phyloP scores from a whole-genome alignment of 2,888 invertebrate genomes.

The Colletes collaris region DNA sequence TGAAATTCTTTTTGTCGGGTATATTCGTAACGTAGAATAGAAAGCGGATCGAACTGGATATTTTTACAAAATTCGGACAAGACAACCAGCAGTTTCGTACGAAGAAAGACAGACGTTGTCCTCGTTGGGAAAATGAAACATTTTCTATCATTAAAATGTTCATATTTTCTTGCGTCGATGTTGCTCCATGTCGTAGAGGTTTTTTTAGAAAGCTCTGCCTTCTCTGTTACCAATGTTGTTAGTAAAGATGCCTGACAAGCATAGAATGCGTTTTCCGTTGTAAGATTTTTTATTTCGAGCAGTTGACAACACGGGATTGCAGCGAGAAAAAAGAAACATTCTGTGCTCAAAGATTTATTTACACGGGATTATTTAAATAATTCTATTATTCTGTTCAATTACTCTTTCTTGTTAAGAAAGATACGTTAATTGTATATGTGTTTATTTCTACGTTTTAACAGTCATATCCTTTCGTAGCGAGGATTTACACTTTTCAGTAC shows the following conservation, averaged over 20 bases:
- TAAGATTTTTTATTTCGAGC: slow-evolving; percentile 9
- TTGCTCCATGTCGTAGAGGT: slow-evolving; percentile 73
- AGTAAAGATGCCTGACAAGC: slow-evolving; percentile 54
- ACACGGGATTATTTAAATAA: slow-evolving; percentile 11
- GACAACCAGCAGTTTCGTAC: slow-evolving; percentile 18
- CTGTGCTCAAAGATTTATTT: slow-evolving; percentile 34
- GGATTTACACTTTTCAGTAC: slow-evolving; percentile 23
- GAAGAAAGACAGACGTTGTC: slow-evolving; percentile 50
- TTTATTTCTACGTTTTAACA: slow-evolving; percentile 35
- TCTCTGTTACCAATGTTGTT: slow-evolving; percentile 70
- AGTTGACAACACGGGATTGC: background rate
- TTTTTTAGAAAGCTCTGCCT: slow-evolving; percentile 60
- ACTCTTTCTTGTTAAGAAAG: slow-evolving; percentile 19
- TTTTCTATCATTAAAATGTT: slow-evolving; percentile 58
- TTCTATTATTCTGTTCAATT: slow-evolving; percentile 36
- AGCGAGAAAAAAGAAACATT: slow-evolving; percentile 9
- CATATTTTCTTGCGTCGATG: slow-evolving; percentile 58
- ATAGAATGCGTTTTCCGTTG: slow-evolving; percentile 45
- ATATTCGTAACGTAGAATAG: slow-evolving; percentile 25
- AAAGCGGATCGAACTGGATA: slow-evolving; percentile 34
- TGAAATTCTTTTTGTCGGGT: slow-evolving; percentile 2
- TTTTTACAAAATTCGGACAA: slow-evolving; percentile 56
- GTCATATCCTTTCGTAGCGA: slow-evolving; percentile 19
- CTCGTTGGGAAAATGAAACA: slow-evolving; percentile 56
- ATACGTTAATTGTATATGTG: slow-evolving; percentile 32